Base-by-base conservation (phyloP, 2,113 vertebrate genomes). In the Prunella fulvescens region DNA sequence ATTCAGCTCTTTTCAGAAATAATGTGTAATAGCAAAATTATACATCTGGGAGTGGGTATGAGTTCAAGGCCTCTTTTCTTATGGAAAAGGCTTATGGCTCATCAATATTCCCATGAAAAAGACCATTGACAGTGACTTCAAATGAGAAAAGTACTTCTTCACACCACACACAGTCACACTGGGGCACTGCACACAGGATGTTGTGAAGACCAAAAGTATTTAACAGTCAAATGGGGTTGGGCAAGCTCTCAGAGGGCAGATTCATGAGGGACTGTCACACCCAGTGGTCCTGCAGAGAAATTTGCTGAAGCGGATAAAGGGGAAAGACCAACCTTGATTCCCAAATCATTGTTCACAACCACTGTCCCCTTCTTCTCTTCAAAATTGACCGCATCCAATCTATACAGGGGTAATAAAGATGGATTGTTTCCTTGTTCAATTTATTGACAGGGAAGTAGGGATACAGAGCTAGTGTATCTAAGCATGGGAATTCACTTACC, bases 221-320 rank as follows among this genome's bases (percentile, higher is more conserved):
- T 69, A 25, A 56, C 12, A 19, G 4, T 53, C 28, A 89, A 61
- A 81, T 23, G 10, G 11, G 13, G 47, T 70, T 45, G 70, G 39
- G 14, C 11, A 44, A 23, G 65, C 23, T 74, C 45, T 40, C 40
- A 51, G 53, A 57, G 18, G 31, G 48, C 11, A 54, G 23, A 10
- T 58, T 61, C 14, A 23, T 42, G 53, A 80, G 51, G 20, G 10
- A 35, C 64, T 40, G 58, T 42, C 87, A 94, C 67, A 53, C 5
- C 6, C 58, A 44, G 8, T 22, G 10, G 19, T 61, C 35, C 33
- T 42, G 26, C 44, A 83, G 39, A 80, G n/a, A 74, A 51, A 72
- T 39, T 29, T 80, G 12, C n/a, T 69, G 62, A 54, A 50, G 7
- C 1, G 0, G 54, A n/a, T 9, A 1, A 1, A 72, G 24, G 7